phyloP scores from a whole-genome alignment of 1,140 invertebrate genomes.

The Zaprionus ornatus region DNA sequence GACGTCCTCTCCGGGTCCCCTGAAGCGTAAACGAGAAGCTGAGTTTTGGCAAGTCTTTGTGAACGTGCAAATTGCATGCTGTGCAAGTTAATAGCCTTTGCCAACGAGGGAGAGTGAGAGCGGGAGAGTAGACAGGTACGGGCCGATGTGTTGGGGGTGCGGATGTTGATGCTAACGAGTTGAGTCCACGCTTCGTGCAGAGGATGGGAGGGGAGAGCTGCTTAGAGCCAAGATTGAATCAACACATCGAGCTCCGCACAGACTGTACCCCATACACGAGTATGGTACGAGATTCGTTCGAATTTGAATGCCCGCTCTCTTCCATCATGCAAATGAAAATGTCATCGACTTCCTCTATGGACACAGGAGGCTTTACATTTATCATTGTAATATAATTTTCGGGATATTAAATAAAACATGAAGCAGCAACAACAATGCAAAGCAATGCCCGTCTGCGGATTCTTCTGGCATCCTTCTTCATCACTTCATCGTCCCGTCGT shows the following conservation, averaged over 20 bases:
- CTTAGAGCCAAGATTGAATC: conserved; percentile 25
- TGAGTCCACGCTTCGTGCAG: conserved; percentile 54
- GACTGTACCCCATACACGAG: conserved; percentile 16
- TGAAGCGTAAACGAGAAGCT: conserved; percentile 66
- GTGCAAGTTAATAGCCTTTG: conserved; percentile 76
- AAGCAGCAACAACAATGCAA: conserved; percentile 37
- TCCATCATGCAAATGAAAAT: conserved; percentile 63
- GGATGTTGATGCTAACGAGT: conserved; percentile 76
- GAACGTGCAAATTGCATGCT: conserved; percentile 79
- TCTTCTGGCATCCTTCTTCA: not conserved
- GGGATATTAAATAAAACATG: conserved; percentile 75
- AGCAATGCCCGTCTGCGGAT: not conserved
- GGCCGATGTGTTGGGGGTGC: conserved; percentile 14
- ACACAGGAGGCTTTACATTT: conserved; percentile 25
- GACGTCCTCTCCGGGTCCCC: conserved; percentile 33
- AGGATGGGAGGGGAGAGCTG: not conserved
- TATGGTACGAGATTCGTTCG: conserved; percentile 27
- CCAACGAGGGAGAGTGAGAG: not conserved
- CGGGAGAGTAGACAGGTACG: conserved; percentile 11
- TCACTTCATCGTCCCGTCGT: not conserved
- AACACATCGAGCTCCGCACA: conserved; percentile 16
- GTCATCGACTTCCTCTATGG: conserved; percentile 43
- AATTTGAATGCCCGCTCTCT: conserved; percentile 51
- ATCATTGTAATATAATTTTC: conserved; percentile 72
- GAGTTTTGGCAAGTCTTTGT: conserved; percentile 78